A percentile compares a stretch with the other conserved stretches of the same genome.
Conservation (phyloP, 2,797 vertebrate genomes). For the Spea hammondii region DNA sequence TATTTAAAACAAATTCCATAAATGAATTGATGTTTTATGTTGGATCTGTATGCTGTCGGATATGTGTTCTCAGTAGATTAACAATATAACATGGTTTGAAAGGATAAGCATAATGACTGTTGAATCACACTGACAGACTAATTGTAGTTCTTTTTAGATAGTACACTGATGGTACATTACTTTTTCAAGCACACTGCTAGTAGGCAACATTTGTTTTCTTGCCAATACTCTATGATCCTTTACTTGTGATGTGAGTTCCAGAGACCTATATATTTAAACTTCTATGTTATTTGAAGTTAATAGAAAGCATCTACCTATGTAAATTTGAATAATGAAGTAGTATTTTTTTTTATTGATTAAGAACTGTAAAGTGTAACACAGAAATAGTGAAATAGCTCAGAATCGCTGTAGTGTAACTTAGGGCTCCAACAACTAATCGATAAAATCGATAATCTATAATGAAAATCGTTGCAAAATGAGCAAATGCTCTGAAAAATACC, state of each 20-base stretch:
- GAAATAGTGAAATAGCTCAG: too few relatives aligned
- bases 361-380: too few relatives aligned
- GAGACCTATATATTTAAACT: slow-evolving; percentile 23
- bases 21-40: too few relatives aligned
- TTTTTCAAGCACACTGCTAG: slow-evolving; percentile 39
- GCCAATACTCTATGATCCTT: slow-evolving; percentile 44
- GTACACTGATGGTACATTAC: slow-evolving; percentile 32
- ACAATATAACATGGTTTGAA: background rate
- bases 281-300: background rate
- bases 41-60: background rate
- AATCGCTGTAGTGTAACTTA: too few relatives aligned
- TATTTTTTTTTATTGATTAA: too few relatives aligned
- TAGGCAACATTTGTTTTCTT: slow-evolving; percentile 40
- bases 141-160: slow-evolving; percentile 49
- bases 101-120: background rate
- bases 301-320: background rate
- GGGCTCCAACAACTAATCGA: too few relatives aligned
- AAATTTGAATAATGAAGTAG: background rate
- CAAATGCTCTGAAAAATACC: too few relatives aligned
- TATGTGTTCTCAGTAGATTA: slow-evolving; percentile 1
- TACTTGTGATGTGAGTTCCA: slow-evolving; percentile 28
- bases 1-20: too few relatives aligned
- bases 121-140: slow-evolving; percentile 41
- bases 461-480: too few relatives aligned
- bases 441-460: too few relatives aligned